A percentile compares a stretch with the other conserved stretches of the same genome.
These are phyloP conservation scores for Campopleginae sp. DNA, from an alignment of 2,888 invertebrate species.

Conservation along the genomic window DNA sequence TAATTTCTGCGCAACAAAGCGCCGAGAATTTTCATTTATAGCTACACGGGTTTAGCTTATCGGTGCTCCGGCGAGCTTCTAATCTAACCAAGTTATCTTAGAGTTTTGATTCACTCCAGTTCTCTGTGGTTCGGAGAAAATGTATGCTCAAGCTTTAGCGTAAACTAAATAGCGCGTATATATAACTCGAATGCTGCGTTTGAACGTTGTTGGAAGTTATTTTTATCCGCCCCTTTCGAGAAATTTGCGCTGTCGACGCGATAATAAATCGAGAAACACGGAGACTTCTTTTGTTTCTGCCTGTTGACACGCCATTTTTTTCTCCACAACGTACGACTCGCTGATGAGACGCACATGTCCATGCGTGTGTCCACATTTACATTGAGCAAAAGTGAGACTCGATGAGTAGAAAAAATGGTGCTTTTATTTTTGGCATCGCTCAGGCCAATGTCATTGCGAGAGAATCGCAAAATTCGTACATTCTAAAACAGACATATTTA, in stretches of 20 bases:
- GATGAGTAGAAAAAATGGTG: slow-evolving; percentile 37
- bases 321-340: slow-evolving; percentile 5
- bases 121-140: slow-evolving; percentile 11
- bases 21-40: slow-evolving; percentile 55
- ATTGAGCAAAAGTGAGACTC: slow-evolving; percentile 15
- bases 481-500: slow-evolving; percentile 22
- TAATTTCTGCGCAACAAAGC: slow-evolving; percentile 57
- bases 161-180: slow-evolving; percentile 1
- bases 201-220: slow-evolving; percentile 59
- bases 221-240: slow-evolving; percentile 62
- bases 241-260: slow-evolving; percentile 52
- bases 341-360: neutral
- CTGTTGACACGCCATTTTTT: slow-evolving; percentile 59
- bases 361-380: neutral
- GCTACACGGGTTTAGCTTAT: slow-evolving; percentile 34
- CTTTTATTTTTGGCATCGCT: slow-evolving; percentile 60
- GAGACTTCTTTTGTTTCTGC: slow-evolving; percentile 64
- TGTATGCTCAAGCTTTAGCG: slow-evolving; percentile 6
- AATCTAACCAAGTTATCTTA: slow-evolving; percentile 55
- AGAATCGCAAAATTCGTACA: slow-evolving; percentile 31
- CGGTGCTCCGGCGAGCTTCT: slow-evolving; percentile 29
- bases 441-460: slow-evolving; percentile 60
- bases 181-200: slow-evolving; percentile 35
- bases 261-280: slow-evolving; percentile 62
- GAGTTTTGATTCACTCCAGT: slow-evolving; percentile 56